phyloP scores from a whole-genome alignment of 2,888 invertebrate species.

The Rotaria sp. region DNA sequence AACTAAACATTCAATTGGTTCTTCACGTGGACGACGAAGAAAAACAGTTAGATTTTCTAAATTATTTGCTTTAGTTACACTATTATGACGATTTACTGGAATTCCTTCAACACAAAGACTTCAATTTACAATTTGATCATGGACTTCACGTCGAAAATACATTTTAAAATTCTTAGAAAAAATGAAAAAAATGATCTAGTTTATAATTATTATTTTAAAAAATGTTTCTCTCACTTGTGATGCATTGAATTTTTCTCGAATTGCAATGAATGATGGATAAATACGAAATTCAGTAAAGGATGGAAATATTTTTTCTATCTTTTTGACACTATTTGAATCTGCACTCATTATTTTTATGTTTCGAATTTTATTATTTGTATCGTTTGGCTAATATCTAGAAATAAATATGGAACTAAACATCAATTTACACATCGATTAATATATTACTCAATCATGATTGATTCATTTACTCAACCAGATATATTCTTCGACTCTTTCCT shows the following conservation, averaged over 20 bases:
- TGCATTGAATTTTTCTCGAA: constrained; percentile 36
- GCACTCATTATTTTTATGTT: no score
- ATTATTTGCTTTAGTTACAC: constrained; percentile 34
- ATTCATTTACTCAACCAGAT: not conserved
- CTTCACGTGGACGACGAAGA: constrained; percentile 28
- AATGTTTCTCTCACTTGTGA: not conserved
- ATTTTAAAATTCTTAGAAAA: constrained; percentile 22
- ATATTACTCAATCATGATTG: not conserved
- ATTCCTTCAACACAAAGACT: constrained; percentile 33
- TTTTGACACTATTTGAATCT: not conserved
- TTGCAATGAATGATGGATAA: constrained; percentile 36
- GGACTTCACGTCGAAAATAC: constrained; percentile 36
- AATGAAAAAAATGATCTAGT: not conserved
- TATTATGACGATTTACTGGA: not conserved
- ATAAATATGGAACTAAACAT: not conserved
- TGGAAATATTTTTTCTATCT: constrained; percentile 11
- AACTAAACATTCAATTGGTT: constrained; percentile 32
- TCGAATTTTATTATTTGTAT: not conserved
- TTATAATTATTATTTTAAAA: not conserved
- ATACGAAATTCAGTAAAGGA: constrained; percentile 32
- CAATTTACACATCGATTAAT: not conserved
- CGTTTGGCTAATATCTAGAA: not conserved
- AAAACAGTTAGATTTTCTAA: constrained; percentile 27
- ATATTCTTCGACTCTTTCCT: not conserved
- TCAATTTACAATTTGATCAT: constrained; percentile 33